These are phyloP conservation scores for Athalia rosae DNA, from an alignment of 2,888 invertebrate genomes.

Conservation along the genomic window DNA sequence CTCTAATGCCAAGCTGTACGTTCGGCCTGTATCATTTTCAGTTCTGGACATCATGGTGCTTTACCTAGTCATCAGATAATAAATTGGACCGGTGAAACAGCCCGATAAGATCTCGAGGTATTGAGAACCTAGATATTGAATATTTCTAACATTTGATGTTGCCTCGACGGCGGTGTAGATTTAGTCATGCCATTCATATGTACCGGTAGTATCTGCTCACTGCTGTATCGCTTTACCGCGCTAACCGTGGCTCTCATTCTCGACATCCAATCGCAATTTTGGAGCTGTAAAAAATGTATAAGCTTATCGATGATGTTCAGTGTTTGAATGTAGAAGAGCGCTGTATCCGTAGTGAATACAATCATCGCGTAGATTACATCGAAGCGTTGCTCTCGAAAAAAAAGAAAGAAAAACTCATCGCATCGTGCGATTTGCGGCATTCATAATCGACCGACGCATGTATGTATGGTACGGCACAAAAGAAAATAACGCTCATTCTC, in stretches of 20 bases:
- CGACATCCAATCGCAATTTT: too few species aligned
- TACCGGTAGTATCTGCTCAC: background rate
- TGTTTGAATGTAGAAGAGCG: too few species aligned
- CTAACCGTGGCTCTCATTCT: too few species aligned
- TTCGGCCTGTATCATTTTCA: conserved; percentile 63
- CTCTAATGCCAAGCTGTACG: conserved; percentile 50
- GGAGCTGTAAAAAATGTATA: too few species aligned
- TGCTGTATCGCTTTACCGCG: too few species aligned
- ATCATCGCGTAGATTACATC: too few species aligned
- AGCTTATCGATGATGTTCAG: too few species aligned
- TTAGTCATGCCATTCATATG: background rate
- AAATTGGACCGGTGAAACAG: conserved; percentile 53
- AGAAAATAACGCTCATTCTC: background rate
- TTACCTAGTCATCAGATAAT: conserved; percentile 70
- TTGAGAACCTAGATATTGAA: conserved; percentile 47
- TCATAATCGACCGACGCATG: too few species aligned
- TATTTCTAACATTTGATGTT: conserved; percentile 26
- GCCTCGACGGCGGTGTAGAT: conserved; percentile 1
- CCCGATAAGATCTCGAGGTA: conserved; percentile 56
- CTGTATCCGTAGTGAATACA: too few species aligned
- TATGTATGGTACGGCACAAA: background rate
- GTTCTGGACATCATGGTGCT: conserved; percentile 69
- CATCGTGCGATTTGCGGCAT: too few species aligned
- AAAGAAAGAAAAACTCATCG: too few species aligned
- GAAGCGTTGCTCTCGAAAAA: too few species aligned